Percentiles rank a stretch among this genome's conserved stretches.
phyloP scores from a whole-genome alignment of 2,888 invertebrate species.

The Diploptera punctata region DNA sequence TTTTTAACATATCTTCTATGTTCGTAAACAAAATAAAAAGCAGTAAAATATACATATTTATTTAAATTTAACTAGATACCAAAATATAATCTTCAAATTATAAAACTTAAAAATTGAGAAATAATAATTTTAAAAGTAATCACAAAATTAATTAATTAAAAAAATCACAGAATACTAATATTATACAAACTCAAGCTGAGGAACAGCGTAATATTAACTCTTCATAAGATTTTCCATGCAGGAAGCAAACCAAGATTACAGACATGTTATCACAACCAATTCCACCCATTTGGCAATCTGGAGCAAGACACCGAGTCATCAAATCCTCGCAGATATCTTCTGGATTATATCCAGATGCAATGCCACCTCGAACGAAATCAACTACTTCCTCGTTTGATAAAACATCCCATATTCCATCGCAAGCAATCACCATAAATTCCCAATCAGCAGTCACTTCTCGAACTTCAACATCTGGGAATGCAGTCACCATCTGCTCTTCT shows the following conservation, averaged over 20 bases:
- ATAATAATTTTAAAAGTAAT: no score
- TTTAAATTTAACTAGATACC: no score
- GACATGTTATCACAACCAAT: slow-evolving; percentile 99
- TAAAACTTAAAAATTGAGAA: no score
- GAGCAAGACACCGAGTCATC: slow-evolving; percentile 94
- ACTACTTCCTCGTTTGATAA: slow-evolving; percentile 93
- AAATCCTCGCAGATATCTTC: slow-evolving; percentile 96
- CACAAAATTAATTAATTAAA: no score
- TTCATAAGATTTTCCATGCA: slow-evolving; percentile 63
- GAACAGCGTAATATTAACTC: slow-evolving; percentile 53
- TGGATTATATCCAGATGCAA: slow-evolving; percentile 84
- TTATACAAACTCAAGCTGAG: slow-evolving; percentile 33
- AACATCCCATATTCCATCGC: slow-evolving; percentile 99
- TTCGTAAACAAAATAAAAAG: no score
- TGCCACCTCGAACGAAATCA: slow-evolving; percentile 83
- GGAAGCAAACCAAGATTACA: slow-evolving; percentile 84
- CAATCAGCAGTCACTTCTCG: slow-evolving; percentile 84
- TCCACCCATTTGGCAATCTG: slow-evolving; percentile 96
- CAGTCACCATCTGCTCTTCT: slow-evolving; percentile 97
- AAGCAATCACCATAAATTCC: slow-evolving; percentile 96
- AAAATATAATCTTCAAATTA: no score
- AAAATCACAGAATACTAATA: no score
- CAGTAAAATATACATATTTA: no score
- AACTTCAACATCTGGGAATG: slow-evolving; percentile 90
- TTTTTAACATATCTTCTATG: no score